Evolutionary conservation across 2,797 vertebrate genomes (phyloP).

Genomic region (Sus cebifrons): DNA sequence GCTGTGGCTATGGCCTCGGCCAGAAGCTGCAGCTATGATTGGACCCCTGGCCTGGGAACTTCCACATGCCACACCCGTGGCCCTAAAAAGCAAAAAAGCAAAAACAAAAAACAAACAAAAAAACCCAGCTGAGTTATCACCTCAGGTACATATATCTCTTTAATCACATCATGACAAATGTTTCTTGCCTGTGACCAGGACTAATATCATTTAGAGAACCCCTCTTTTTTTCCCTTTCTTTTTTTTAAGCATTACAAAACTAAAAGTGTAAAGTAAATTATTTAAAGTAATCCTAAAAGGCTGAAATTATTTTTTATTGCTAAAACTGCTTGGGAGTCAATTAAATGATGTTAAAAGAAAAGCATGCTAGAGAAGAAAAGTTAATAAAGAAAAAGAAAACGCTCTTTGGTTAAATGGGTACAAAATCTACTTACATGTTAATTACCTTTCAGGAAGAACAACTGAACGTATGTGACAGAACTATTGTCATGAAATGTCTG

Average conservation of each 20-base stretch:
- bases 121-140: neutral
- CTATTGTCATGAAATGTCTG: conserved; percentile 37
- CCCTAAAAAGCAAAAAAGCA: too few species aligned
- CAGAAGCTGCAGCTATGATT: too few species aligned
- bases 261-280: conserved; percentile 21
- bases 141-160: neutral
- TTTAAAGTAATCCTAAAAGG: neutral
- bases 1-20: too few species aligned
- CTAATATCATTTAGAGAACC: neutral
- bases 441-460: conserved; percentile 53
- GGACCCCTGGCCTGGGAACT: too few species aligned
- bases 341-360: neutral
- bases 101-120: too few species aligned
- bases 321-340: neutral
- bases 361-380: neutral
- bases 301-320: neutral
- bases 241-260: conserved; percentile 30
- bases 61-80: too few species aligned
- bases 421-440: conserved; percentile 51
- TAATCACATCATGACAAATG: neutral
- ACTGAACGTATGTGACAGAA: neutral
- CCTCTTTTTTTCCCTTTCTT: neutral
- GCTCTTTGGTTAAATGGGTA: neutral
- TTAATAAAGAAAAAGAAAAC: neutral
- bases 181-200: conserved; percentile 9